A percentile compares a stretch with the other conserved stretches of the same genome.
These are phyloP conservation scores for Heliconius hewitsoni DNA, from an alignment of 1,140 invertebrate species.

Conservation along the genomic window DNA sequence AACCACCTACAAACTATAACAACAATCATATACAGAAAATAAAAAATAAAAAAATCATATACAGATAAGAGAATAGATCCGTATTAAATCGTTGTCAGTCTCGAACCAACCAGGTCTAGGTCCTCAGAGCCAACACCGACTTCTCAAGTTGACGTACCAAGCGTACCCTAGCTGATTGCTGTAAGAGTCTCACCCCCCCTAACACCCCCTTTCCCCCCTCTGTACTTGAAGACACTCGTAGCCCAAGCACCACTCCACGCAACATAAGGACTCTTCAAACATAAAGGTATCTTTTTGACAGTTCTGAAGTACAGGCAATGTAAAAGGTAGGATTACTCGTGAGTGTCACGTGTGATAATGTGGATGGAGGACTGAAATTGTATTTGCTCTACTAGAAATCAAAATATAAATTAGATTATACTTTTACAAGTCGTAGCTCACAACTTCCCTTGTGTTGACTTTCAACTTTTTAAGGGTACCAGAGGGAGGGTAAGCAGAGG, in stretches of 20 bases:
- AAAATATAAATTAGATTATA: background rate
- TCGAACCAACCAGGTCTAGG: conserved; percentile 61
- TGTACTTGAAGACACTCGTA: conserved; percentile 43
- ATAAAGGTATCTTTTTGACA: conserved; percentile 67
- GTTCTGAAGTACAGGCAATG: conserved; percentile 35
- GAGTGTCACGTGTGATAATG: conserved; percentile 26
- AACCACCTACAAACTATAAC: background rate
- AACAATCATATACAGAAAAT: conserved; percentile 11
- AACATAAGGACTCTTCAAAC: conserved; percentile 51
- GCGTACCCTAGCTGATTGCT: conserved; percentile 51
- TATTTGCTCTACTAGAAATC: background rate
- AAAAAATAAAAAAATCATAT: conserved; percentile 29
- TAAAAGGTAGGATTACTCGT: conserved; percentile 31
- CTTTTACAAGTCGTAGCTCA: no score
- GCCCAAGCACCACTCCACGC: conserved; percentile 52
- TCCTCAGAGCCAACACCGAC: conserved; percentile 61
- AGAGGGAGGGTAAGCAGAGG: no score
- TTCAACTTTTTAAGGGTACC: no score
- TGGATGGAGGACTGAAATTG: background rate
- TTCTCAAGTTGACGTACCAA: conserved; percentile 67
- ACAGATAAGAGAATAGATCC: conserved; percentile 53
- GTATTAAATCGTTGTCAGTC: conserved; percentile 72
- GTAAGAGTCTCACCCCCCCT: conserved; percentile 27
- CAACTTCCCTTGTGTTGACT: no score
- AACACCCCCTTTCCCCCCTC: conserved; percentile 32